Percentiles rank a stretch among this genome's conserved stretches.
phyloP scores from a whole-genome alignment of 1,140 invertebrate species.

The Leptestheria dahalacensis region DNA sequence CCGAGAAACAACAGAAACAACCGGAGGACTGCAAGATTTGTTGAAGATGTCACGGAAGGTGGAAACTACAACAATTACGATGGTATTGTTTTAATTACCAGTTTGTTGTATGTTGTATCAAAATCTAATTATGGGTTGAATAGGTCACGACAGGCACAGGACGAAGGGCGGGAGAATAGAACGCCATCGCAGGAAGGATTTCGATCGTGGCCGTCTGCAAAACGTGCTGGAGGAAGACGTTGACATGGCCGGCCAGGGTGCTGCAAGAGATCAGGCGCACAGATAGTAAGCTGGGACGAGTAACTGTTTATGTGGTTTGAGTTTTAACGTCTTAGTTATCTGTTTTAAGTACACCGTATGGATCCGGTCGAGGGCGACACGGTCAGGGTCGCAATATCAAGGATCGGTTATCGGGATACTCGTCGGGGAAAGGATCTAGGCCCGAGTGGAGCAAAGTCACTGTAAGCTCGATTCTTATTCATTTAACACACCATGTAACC shows the following conservation, averaged over 20 bases:
- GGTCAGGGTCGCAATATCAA: too few relatives aligned
- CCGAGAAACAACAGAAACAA: background rate
- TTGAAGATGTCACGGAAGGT: background rate
- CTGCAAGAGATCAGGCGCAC: background rate
- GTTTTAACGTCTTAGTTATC: too few relatives aligned
- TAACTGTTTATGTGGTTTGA: too few relatives aligned
- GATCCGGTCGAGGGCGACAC: too few relatives aligned
- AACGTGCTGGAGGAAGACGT: constrained; percentile 8
- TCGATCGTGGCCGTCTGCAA: background rate
- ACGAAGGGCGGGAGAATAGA: constrained; percentile 12
- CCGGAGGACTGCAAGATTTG: background rate
- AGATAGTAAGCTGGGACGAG: background rate
- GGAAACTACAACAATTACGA: background rate
- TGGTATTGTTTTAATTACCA: background rate
- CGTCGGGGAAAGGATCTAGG: background rate
- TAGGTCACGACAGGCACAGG: background rate
- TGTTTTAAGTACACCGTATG: too few relatives aligned
- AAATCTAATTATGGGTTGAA: background rate
- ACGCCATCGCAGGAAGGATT: constrained; percentile 1
- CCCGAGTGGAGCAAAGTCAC: constrained; percentile 4
- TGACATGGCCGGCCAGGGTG: constrained; percentile 3
- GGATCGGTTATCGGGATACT: too few relatives aligned
- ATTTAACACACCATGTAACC: background rate
- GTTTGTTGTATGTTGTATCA: background rate
- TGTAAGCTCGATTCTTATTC: background rate